Conservation (phyloP, 2,113 vertebrate species). For the Phalacrocorax aristotelis region DNA sequence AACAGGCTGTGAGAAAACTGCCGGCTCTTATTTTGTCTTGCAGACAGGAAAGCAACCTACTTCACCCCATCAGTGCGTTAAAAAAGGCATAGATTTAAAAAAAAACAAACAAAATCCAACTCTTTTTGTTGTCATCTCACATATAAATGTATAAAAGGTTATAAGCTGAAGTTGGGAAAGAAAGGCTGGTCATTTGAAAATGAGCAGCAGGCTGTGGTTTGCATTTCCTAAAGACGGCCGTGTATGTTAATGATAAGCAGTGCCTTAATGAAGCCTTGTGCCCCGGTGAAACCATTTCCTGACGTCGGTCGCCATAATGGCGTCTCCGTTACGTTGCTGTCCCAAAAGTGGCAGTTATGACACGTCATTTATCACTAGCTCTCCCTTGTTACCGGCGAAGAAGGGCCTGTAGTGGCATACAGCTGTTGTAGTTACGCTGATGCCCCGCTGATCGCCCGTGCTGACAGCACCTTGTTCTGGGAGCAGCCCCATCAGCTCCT, state of each 20-base stretch:
- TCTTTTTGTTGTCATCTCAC: not conserved
- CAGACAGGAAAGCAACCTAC: not conserved
- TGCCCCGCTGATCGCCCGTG: not conserved
- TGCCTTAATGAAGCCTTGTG: not conserved
- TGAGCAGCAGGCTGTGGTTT: not conserved
- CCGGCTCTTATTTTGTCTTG: not conserved
- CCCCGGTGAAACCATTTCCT: not conserved
- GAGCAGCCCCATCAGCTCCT: not conserved
- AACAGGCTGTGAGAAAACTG: not conserved
- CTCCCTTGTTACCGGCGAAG: not conserved
- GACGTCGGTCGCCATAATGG: accelerated
- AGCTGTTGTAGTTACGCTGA: not conserved
- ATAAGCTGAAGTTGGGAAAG: not conserved
- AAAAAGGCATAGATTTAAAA: not conserved
- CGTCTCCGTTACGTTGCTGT: not conserved
- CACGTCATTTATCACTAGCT: not conserved
- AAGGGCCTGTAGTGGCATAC: not conserved
- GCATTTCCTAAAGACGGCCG: accelerated
- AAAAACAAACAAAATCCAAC: not conserved
- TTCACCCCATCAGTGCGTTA: not conserved
- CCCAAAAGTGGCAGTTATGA: not conserved
- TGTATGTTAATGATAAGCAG: not conserved
- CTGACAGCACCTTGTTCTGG: not conserved
- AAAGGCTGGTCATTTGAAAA: not conserved
- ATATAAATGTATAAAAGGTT: not conserved